Conservation (phyloP, 2,797 vertebrate genomes). For the Sarcoramphus papa region DNA sequence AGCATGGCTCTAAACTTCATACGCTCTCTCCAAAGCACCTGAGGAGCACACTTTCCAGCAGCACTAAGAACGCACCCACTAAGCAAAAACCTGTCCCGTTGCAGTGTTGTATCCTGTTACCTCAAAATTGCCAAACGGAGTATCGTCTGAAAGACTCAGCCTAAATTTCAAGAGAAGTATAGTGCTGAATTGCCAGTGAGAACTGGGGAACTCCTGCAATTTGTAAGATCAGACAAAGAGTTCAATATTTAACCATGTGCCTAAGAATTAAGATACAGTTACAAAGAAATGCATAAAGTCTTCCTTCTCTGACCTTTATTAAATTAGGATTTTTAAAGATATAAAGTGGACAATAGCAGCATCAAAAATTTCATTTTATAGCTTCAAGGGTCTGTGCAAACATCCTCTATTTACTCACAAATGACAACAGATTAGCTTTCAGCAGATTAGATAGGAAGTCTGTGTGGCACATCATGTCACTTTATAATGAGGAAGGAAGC, state of each 20-base stretch:
- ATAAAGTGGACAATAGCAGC: not conserved
- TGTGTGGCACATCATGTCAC: not conserved
- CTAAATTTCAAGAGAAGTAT: not conserved
- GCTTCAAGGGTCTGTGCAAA: not conserved
- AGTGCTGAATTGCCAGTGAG: not conserved
- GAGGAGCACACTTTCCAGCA: not conserved
- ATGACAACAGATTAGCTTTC: not conserved
- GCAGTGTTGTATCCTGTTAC: too few relatives aligned
- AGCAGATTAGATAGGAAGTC: not conserved
- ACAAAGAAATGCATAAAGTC: not conserved
- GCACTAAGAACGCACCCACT: not conserved
- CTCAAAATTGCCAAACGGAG: not conserved
- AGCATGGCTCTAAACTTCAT: not conserved
- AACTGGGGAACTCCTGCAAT: not conserved
- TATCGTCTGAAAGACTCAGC: not conserved
- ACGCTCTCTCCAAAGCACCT: not conserved
- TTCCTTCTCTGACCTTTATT: not conserved
- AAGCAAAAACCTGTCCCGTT: not conserved
- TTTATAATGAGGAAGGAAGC: slow-evolving; percentile 6
- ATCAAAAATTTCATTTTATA: not conserved
- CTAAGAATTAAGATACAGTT: not conserved
- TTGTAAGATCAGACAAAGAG: not conserved
- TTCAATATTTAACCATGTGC: not conserved
- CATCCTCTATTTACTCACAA: not conserved
- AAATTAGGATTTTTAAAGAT: not conserved